Conservation (phyloP, 2,113 vertebrate species). For the Neogobius melanostomus region DNA sequence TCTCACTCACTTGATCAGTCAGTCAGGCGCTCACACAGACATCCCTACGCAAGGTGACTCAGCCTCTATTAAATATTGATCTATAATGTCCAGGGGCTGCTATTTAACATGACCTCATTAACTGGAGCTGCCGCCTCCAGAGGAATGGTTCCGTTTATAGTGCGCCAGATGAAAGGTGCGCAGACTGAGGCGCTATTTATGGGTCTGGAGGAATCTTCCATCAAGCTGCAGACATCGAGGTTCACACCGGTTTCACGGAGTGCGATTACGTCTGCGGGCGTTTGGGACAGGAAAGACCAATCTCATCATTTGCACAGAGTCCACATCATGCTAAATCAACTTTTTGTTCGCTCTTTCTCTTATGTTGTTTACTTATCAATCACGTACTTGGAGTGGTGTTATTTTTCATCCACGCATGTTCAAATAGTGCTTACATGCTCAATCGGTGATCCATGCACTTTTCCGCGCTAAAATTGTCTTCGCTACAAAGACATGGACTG, state of each 20-base stretch:
- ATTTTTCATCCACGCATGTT: no score
- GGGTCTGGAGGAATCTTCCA: conserved; percentile 69
- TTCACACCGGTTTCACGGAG: conserved; percentile 28
- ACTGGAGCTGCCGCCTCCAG: conserved; percentile 59
- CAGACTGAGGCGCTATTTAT: conserved; percentile 65
- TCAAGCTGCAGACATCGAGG: conserved; percentile 52
- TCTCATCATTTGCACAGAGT: neutral
- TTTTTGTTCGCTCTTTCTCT: no score
- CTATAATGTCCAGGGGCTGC: conserved; percentile 66
- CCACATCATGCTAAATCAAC: no score
- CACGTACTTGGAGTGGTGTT: no score
- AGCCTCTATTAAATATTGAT: conserved; percentile 79
- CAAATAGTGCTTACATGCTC: no score
- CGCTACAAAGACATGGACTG: no score
- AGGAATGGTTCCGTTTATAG: conserved; percentile 72
- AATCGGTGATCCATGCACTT: no score
- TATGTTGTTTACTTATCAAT: no score
- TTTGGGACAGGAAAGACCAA: conserved; percentile 15
- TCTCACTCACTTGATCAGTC: conserved; percentile 26
- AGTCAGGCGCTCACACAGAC: conserved; percentile 32
- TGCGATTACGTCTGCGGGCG: neutral
- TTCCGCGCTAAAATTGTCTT: no score
- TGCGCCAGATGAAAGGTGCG: conserved; percentile 61
- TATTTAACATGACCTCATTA: conserved; percentile 77
- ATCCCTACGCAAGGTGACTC: conserved; percentile 61